Base-by-base conservation (phyloP, 1,140 invertebrate species). In the Nilaparvata lugens region DNA sequence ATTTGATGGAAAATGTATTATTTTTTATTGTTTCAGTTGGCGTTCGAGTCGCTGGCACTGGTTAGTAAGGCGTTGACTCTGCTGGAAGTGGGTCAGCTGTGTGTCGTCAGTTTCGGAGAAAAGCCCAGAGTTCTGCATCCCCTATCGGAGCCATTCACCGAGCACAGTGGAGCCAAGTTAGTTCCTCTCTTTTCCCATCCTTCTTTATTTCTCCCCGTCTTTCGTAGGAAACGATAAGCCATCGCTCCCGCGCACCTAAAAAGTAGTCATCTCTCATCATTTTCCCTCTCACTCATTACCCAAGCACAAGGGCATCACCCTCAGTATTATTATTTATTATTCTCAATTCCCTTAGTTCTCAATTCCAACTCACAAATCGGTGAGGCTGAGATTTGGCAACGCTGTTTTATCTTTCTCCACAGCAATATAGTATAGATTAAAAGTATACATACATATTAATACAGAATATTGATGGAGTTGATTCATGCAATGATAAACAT, bases 41-140 rank as follows among this genome's bases (percentile, higher is more conserved):
- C 96, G 0, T 94, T 97, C 72, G 93, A 99, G 72, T 93, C 95
- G 18, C 78, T 99, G 2, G 91, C 94, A 1, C 74, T 98, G 14
- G 89, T 99, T 9, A 93, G 93, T 2, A 86, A 89, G 77, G 95
- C 96, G 0, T 77, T 99, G 52, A 89, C 87, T 3, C 79, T 98
- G 42, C 77, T 99, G 5, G 96, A 99, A 78, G 91, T 91, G 63
- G 97, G 97, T 2, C 25, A 97, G 68, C 74, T 99, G 4, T 84
- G 85, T 6, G 86, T 99, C 9, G 76, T 97, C 16, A 96, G 92
- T 72, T 99, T 95, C 78, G 97, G 97, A 0, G 92, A 97, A 73
- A 75, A 80, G 7, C 84, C 91, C 0, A 80, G 87, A 69, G 75
- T 97, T 6, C 75, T 98, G 7, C 90, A 97, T 70, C 84, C 86